Conservation (phyloP, 2,797 vertebrate species). For the Lepus townsendii region DNA sequence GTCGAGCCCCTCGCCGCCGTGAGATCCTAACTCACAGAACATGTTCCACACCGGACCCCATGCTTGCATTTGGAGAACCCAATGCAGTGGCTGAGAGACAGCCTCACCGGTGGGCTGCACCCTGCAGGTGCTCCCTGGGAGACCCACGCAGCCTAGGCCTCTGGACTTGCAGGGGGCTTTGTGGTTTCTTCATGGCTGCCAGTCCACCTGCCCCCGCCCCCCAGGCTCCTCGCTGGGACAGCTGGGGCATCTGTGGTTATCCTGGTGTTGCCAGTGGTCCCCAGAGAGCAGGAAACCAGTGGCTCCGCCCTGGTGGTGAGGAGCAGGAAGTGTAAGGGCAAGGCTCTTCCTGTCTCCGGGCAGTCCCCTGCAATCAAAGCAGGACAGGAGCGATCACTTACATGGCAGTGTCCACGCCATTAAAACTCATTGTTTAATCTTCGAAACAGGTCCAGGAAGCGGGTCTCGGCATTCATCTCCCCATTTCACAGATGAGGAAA, state of each 20-base stretch:
- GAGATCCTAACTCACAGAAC: not conserved
- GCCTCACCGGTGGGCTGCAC: not conserved
- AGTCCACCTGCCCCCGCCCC: not conserved
- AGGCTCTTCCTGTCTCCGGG: not conserved
- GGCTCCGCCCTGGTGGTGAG: not conserved
- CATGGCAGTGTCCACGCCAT: not conserved
- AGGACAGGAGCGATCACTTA: fast-evolving
- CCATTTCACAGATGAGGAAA: not conserved
- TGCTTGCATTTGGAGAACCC: not conserved
- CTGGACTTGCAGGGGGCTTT: not conserved
- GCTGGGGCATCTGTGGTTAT: not conserved
- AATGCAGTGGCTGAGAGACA: not conserved
- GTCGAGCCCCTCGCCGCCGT: fast-evolving
- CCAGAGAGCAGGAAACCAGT: fast-evolving
- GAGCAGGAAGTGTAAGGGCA: not conserved
- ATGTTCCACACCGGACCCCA: not conserved
- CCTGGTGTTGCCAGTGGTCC: not conserved
- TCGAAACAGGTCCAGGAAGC: not conserved
- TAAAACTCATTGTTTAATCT: not conserved
- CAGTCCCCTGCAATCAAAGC: not conserved
- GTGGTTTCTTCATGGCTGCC: not conserved
- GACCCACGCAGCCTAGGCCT: not conserved
- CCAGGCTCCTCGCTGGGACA: fast-evolving
- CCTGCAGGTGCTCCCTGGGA: not conserved
- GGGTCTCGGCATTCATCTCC: fast-evolving